Percentiles rank a stretch among this genome's conserved stretches.
phyloP scores from a whole-genome alignment of 2,797 vertebrate genomes.

The Artibeus lituratus region DNA sequence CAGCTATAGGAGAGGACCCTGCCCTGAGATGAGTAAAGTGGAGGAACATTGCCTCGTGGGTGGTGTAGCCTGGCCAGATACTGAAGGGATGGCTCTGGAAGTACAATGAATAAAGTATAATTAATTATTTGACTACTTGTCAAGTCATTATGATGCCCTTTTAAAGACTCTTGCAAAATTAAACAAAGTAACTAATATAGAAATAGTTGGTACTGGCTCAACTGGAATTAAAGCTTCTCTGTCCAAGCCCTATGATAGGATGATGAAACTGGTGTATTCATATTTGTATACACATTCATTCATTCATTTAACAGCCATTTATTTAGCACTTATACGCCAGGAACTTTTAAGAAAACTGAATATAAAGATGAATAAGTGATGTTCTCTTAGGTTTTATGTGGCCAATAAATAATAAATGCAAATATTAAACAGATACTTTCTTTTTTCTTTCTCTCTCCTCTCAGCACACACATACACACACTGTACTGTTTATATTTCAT shows the following conservation, averaged over 20 bases:
- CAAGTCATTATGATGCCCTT: neutral
- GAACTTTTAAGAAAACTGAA: neutral
- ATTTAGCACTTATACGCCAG: neutral
- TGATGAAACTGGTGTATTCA: neutral
- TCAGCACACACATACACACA: neutral
- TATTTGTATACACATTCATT: neutral
- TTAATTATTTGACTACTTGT: neutral
- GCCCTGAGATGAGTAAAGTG: neutral
- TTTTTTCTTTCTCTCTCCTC: neutral
- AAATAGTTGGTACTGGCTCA: neutral
- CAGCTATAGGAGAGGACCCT: neutral
- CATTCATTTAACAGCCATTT: neutral
- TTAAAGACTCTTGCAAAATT: neutral
- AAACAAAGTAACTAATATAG: neutral
- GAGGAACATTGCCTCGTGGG: neutral
- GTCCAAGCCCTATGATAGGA: neutral
- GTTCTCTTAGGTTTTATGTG: neutral
- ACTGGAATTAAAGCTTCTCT: neutral
- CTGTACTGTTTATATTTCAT: neutral
- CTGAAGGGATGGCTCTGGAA: neutral
- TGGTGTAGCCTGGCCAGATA: neutral
- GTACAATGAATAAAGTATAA: neutral
- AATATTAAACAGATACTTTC: neutral
- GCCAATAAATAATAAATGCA: constrained; percentile 12
- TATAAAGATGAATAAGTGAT: neutral